Evolutionary conservation across 2,113 vertebrate genomes (phyloP).

Genomic region (Pycnonotus jocosus): DNA sequence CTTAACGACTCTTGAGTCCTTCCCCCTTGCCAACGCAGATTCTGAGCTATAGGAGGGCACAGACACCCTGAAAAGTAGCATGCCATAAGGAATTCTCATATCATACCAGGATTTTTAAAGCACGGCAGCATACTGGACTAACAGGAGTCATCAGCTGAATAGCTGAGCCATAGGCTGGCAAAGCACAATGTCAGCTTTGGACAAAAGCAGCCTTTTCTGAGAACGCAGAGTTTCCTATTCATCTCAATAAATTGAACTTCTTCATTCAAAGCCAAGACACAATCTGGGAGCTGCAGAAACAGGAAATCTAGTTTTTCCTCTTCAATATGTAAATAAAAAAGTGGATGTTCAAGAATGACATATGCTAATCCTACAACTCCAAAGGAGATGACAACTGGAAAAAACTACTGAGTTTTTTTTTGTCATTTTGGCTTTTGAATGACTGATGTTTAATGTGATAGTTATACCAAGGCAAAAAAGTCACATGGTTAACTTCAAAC

Average conservation of each 20-base stretch:
- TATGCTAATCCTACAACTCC: background rate
- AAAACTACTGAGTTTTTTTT: background rate
- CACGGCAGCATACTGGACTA: background rate
- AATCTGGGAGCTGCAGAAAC: constrained; percentile 10
- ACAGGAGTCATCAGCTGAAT: constrained; percentile 12
- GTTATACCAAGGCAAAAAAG: background rate
- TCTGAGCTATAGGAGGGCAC: background rate
- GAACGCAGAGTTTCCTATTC: background rate
- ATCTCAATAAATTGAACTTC: background rate
- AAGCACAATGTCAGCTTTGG: background rate
- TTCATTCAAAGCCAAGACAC: constrained; percentile 13
- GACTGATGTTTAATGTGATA: background rate
- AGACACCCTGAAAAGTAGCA: background rate
- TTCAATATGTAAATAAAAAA: constrained; percentile 5
- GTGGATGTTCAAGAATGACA: background rate
- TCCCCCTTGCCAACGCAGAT: background rate
- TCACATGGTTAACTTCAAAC: background rate
- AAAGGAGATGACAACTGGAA: background rate
- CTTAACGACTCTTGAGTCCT: background rate
- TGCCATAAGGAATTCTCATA: background rate
- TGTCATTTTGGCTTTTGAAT: background rate
- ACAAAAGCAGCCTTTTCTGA: constrained; percentile 16
- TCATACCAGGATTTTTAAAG: background rate
- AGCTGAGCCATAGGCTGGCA: constrained; percentile 12
- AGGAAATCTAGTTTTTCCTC: constrained; percentile 17